A percentile compares a stretch with the other conserved stretches of the same genome.
Evolutionary conservation across 2,888 invertebrate genomes (phyloP).

Genomic region (Drosophila suboccidentalis): DNA sequence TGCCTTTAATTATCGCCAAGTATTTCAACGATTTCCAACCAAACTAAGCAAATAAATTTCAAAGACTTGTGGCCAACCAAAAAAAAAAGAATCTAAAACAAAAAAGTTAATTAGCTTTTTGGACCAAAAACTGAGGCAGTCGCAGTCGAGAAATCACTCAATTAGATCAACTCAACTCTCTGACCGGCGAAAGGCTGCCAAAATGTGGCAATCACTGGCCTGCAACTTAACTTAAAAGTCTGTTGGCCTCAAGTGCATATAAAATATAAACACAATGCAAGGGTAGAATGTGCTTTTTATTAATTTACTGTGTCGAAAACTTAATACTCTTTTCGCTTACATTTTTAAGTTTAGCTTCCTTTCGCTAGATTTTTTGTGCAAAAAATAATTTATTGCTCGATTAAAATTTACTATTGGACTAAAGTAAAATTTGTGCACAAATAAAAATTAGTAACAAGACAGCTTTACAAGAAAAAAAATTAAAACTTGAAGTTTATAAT

Average conservation of each 20-base stretch:
- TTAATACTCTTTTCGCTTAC: not conserved
- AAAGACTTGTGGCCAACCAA: slow-evolving; percentile 39
- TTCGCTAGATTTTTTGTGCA: no score
- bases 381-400: no score
- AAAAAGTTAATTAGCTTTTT: slow-evolving; percentile 73
- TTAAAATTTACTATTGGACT: no score
- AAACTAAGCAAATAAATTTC: slow-evolving; percentile 71
- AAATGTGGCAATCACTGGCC: slow-evolving; percentile 58
- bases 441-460: no score
- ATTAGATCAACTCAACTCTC: slow-evolving; percentile 63
- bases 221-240: slow-evolving; percentile 36
- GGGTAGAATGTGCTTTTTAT: not conserved
- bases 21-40: slow-evolving; percentile 72
- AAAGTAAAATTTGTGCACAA: no score
- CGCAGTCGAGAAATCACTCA: slow-evolving; percentile 71
- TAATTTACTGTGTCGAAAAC: fast-evolving
- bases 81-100: slow-evolving; percentile 21
- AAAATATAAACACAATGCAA: slow-evolving; percentile 15
- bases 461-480: no score
- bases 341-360: no score
- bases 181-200: slow-evolving; percentile 64
- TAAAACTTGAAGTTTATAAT: no score
- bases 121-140: slow-evolving; percentile 29
- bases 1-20: slow-evolving; percentile 76
- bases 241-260: slow-evolving; percentile 37